phyloP scores from a whole-genome alignment of 2,113 vertebrate genomes.

The Propithecus coquereli region DNA sequence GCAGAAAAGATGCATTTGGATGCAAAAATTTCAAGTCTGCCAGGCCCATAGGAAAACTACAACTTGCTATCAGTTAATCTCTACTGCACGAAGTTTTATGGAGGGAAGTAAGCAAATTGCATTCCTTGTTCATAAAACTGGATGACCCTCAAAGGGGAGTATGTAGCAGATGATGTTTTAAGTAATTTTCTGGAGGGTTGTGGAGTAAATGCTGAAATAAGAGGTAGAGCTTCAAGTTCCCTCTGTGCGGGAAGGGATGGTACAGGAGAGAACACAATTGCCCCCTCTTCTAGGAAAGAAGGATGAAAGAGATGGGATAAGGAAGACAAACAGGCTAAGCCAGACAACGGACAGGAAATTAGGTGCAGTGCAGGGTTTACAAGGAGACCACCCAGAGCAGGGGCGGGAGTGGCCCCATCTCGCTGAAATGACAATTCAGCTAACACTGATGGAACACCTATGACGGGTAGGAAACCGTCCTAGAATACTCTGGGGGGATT shows the following conservation, averaged over 20 bases:
- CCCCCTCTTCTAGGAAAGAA: background rate
- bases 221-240: background rate
- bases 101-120: background rate
- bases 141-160: background rate
- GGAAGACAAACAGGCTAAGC: background rate
- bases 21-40: background rate
- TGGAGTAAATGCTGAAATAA: background rate
- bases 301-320: background rate
- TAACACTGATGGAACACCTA: background rate
- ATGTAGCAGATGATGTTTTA: background rate
- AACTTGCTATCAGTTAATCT: background rate
- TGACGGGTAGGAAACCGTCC: background rate
- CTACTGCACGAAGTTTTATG: background rate
- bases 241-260: background rate
- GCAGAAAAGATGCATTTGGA: background rate
- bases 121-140: slow-evolving; percentile 34
- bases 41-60: background rate
- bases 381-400: background rate
- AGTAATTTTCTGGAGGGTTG: background rate
- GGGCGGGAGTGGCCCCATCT: background rate
- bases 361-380: background rate
- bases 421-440: background rate
- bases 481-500: background rate
- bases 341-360: background rate
- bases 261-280: background rate